Conservation (phyloP, 2,113 vertebrate species). For the Enhydra lutris region DNA sequence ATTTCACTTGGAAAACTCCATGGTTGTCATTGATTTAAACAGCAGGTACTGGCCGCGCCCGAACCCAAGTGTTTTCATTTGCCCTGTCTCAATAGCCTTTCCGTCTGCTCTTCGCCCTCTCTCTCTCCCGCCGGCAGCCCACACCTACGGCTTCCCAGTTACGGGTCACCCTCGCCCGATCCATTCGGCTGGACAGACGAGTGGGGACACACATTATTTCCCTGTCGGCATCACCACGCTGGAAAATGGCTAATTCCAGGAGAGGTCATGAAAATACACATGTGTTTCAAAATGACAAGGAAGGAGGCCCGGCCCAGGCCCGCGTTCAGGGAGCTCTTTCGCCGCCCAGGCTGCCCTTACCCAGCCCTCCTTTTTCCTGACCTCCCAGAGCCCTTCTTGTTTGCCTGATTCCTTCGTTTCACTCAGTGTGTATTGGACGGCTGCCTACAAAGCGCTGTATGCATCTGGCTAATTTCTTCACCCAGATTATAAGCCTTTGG, state of each 20-base stretch:
- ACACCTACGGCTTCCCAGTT: slow-evolving; percentile 6
- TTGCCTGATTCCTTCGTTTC: neutral
- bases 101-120: neutral
- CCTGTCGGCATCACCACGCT: slow-evolving; percentile 4
- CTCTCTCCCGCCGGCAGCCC: neutral
- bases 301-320: neutral
- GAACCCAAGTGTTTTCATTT: slow-evolving; percentile 56
- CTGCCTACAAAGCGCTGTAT: neutral
- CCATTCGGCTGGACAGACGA: slow-evolving; percentile 44
- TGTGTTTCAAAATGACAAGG: slow-evolving; percentile 21
- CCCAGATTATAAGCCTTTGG: neutral
- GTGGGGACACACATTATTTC: slow-evolving; percentile 55
- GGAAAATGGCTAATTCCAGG: slow-evolving; percentile 27
- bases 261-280: slow-evolving; percentile 4
- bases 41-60: slow-evolving; percentile 55
- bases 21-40: slow-evolving; percentile 66
- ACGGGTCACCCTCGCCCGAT: slow-evolving; percentile 11
- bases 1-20: slow-evolving; percentile 75
- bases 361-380: neutral
- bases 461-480: neutral
- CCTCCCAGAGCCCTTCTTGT: neutral
- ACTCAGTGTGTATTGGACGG: neutral
- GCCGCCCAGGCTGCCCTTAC: neutral
- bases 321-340: neutral
- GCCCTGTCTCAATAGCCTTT: slow-evolving; percentile 57